Evolutionary conservation across 2,113 vertebrate genomes (phyloP).

Genomic region (Rhea pennata): DNA sequence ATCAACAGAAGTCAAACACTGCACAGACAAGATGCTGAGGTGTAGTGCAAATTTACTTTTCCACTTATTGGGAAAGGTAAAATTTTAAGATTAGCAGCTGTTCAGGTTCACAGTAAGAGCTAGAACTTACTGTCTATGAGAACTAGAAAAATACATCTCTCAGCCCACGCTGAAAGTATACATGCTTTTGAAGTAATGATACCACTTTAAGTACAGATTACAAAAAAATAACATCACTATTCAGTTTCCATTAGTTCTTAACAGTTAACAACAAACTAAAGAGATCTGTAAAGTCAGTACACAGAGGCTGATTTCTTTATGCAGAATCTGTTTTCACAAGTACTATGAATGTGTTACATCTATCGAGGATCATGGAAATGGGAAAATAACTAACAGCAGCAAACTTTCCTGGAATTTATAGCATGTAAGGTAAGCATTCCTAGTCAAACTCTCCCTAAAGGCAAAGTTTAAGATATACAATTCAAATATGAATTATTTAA

Average conservation of each 20-base stretch:
- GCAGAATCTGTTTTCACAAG: background rate
- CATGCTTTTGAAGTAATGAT: background rate
- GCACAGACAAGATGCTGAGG: background rate
- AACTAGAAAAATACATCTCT: background rate
- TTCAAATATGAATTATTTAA: background rate
- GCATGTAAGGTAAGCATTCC: slow-evolving; percentile 31
- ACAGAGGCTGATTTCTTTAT: background rate
- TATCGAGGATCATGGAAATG: background rate
- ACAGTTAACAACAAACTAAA: background rate
- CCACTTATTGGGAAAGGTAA: background rate
- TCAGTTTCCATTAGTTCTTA: background rate
- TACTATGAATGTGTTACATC: background rate
- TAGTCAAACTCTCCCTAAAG: background rate
- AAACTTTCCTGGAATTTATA: slow-evolving; percentile 49
- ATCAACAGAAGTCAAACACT: background rate
- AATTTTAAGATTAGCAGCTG: background rate
- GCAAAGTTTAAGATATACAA: background rate
- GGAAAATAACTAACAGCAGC: background rate
- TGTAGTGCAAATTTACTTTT: background rate
- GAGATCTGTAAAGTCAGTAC: background rate
- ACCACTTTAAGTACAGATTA: background rate
- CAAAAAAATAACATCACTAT: background rate
- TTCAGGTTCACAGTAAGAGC: background rate
- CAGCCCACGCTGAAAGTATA: background rate
- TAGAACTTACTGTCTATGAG: background rate